Evolutionary conservation across 1,140 invertebrate genomes (phyloP), one percentile per base, ranked within the genome.

Genomic region (Drosophila pseudoananassae): DNA sequence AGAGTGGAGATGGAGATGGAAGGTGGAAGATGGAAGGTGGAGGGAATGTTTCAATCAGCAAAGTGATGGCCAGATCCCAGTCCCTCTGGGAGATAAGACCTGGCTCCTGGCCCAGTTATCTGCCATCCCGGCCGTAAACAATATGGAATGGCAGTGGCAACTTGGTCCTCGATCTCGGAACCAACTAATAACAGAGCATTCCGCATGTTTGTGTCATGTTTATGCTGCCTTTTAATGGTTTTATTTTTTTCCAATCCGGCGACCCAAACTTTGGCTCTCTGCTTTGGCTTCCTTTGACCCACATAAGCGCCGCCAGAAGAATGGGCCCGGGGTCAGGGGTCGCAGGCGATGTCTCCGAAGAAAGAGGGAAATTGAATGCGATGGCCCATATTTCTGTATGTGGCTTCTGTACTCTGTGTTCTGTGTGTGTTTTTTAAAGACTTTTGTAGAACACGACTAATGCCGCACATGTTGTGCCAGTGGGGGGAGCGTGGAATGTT

Each of bases 201-300:
- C 53, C 38, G 53, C 40, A 65, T 79, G 60, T 79, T 84, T 79
- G 70, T 84, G 65, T 45, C 40, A 75, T 84, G 76, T 84, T 83
- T 84, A 83, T 84, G 60, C 68, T 61, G 57, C 69, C 51, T 78
- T 83, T 84, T 76, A 83, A 84, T 83, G 61, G 65, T 40, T 78
- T 84, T 76, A 83, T 84, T 84, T 83, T 75, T 65, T 74, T 40
- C 33, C 61, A 61, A 76, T 53, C 29, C 52, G 51, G 61, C 20
- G 49, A 60, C 27, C 12, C 36, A n/a, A 72, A 38, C 40, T 46
- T 60, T 56, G 6, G 23, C 31, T 25, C 36, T 60, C 15, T 68
- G 38, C 53, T 53, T 64, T 14, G n/a, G 25, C 5, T 12, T 40
- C 15, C 47, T 23, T 75, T 83, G 76, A 84, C 79, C 79, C 76